These are phyloP conservation scores for Calliphora vicina DNA, from an alignment of 1,140 invertebrate species.

Conservation along the genomic window DNA sequence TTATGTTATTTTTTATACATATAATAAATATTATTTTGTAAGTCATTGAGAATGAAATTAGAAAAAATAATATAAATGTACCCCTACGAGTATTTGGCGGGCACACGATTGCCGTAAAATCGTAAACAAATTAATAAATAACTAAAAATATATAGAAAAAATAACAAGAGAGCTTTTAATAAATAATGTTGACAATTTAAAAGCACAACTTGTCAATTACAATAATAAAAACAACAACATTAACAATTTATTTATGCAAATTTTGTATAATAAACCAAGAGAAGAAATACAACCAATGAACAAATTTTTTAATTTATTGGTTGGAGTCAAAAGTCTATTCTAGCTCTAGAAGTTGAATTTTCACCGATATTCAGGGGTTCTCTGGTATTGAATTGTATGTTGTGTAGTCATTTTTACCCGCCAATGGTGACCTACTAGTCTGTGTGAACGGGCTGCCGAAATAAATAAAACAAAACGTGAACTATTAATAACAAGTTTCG, in stretches of 20 bases:
- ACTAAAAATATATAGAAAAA: conserved; percentile 9
- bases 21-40: neutral
- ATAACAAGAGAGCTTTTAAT: conserved; percentile 1
- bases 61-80: neutral
- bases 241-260: neutral
- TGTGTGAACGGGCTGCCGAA: too few species aligned
- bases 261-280: neutral
- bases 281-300: too few species aligned
- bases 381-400: too few species aligned
- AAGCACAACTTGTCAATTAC: neutral
- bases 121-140: neutral
- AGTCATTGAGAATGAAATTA: neutral
- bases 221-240: neutral
- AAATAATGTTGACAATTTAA: conserved; percentile 27
- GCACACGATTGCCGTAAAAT: neutral
- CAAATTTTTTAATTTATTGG: neutral
- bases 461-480: too few species aligned
- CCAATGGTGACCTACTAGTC: too few species aligned
- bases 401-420: too few species aligned
- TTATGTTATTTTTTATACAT: neutral
- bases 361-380: too few species aligned
- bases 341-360: too few species aligned
- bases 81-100: neutral
- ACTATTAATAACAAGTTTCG: too few species aligned
- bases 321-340: neutral